Conservation (phyloP, 2,888 invertebrate genomes). For the Aricia artaxerxes region DNA sequence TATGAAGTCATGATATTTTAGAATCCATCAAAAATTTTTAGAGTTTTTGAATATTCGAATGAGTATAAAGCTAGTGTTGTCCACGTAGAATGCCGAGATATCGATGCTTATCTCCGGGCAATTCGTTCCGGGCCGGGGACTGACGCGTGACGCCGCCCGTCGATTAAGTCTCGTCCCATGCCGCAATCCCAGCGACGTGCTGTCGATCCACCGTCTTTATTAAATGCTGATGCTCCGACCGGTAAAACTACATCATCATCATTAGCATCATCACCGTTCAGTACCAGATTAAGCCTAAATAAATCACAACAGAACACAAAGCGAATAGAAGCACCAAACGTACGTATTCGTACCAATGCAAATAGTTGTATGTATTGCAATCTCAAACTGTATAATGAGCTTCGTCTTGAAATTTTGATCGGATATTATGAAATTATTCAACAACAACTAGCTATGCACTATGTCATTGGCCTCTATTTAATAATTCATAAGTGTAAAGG, state of each 20-base stretch:
- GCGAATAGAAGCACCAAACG: too few relatives aligned
- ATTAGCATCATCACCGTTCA: not conserved
- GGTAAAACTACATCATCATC: conserved; percentile 14
- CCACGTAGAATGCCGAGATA: conserved; percentile 48
- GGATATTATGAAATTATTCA: not conserved
- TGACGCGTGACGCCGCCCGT: conserved; percentile 62
- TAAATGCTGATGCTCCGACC: conserved; percentile 44
- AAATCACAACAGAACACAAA: not conserved
- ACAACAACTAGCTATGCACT: not conserved
- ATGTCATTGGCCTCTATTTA: conserved; percentile 12
- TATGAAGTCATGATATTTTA: not conserved
- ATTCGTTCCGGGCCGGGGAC: conserved; percentile 62
- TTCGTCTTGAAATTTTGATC: not conserved
- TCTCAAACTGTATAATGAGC: not conserved
- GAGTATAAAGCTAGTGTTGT: conserved; percentile 42
- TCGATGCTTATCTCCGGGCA: conserved; percentile 63
- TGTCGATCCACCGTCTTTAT: conserved; percentile 54
- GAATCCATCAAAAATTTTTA: not conserved
- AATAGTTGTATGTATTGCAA: not conserved
- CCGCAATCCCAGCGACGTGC: conserved; percentile 48
- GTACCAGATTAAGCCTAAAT: not conserved
- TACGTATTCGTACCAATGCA: not conserved
- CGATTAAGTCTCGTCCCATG: conserved; percentile 66
- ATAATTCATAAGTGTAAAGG: conserved; percentile 25
- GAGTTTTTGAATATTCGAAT: not conserved